Evolutionary conservation across 2,888 invertebrate species (phyloP).

Genomic region (Parnassius smintheus): DNA sequence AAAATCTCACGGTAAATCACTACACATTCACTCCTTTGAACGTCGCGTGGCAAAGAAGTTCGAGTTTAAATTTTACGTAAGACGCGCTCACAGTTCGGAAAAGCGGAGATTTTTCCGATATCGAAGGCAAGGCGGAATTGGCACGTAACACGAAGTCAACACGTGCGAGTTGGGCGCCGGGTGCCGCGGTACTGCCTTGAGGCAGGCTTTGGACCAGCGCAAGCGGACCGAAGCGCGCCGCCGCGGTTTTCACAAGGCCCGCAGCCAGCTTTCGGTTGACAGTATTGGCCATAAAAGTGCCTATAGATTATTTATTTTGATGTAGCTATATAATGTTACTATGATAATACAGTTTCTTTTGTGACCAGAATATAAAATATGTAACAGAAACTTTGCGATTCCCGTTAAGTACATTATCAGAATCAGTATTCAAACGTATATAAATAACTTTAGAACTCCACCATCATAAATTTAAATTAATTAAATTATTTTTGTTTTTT

Average conservation of each 20-base stretch:
- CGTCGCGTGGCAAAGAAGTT: background rate
- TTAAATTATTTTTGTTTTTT: too few relatives aligned
- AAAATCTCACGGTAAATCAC: constrained; percentile 15
- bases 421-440: too few relatives aligned
- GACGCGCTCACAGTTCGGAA: constrained; percentile 17
- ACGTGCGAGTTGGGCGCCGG: constrained; percentile 45
- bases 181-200: constrained; percentile 58
- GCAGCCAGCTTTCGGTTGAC: constrained; percentile 6
- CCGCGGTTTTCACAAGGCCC: constrained; percentile 4
- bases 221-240: constrained; percentile 6
- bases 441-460: too few relatives aligned
- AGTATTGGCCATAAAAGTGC: background rate
- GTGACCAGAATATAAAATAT: too few relatives aligned
- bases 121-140: constrained; percentile 14
- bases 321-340: too few relatives aligned
- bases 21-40: constrained; percentile 23
- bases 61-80: background rate
- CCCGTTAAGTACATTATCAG: too few relatives aligned
- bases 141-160: constrained; percentile 12
- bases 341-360: too few relatives aligned
- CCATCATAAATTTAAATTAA: too few relatives aligned
- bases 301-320: too few relatives aligned
- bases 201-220: constrained; percentile 13
- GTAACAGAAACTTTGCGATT: too few relatives aligned
- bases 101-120: constrained; percentile 28